These are phyloP conservation scores for Montipora cactus DNA, from an alignment of 64 coral and sea anemone species.

Conservation along the genomic window DNA sequence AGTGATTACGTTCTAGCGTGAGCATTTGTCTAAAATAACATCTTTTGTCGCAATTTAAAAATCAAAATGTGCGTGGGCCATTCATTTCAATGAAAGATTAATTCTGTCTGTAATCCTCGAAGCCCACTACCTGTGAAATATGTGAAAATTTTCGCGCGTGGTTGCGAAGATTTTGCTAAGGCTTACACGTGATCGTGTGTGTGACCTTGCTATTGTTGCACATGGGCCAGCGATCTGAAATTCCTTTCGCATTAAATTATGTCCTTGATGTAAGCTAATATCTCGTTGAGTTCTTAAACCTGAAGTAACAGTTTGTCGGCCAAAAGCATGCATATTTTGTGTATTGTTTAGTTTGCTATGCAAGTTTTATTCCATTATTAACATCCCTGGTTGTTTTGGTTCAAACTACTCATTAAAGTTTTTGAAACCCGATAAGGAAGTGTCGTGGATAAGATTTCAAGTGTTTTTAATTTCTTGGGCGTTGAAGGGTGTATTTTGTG, in stretches of 20 bases:
- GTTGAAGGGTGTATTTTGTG: no score
- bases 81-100: not conserved
- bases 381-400: no score
- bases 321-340: not conserved
- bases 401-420: no score
- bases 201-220: not conserved
- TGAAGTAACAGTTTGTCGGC: not conserved
- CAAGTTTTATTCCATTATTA: no score
- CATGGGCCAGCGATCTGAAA: not conserved
- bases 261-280: slow-evolving; percentile 27
- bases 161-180: not conserved
- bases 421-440: no score
- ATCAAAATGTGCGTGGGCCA: not conserved
- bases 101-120: not conserved
- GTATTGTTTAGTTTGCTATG: not conserved
- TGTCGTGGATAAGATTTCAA: no score
- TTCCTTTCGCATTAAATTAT: slow-evolving; percentile 13
- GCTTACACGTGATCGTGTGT: not conserved
- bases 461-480: no score
- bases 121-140: no score
- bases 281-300: not conserved
- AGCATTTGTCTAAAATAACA: not conserved
- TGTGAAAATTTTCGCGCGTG: not conserved
- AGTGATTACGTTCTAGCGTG: not conserved
- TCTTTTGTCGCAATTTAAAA: not conserved